A percentile compares a stretch with the other conserved stretches of the same genome.
Evolutionary conservation across 2,113 vertebrate species (phyloP).

Genomic region (Columbina picui): DNA sequence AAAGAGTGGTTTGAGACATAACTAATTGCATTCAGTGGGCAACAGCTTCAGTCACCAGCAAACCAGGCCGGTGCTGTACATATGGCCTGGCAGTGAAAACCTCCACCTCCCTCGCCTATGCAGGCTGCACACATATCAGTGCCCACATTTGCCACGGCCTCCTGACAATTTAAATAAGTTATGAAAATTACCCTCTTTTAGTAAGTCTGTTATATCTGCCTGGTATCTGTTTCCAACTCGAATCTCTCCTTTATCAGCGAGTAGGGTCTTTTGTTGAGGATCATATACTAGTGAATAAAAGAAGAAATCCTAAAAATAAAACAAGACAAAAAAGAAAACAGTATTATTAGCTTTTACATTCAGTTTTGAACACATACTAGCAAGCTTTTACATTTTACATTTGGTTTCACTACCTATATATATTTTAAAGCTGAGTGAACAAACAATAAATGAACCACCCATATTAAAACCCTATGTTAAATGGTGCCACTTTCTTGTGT

Average conservation of each 20-base stretch:
- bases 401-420: not conserved
- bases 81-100: not conserved
- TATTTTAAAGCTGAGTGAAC: not conserved
- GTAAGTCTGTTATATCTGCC: conserved; percentile 94
- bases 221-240: conserved; percentile 96
- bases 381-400: not conserved
- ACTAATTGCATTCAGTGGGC: not conserved
- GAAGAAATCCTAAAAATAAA: conserved; percentile 90
- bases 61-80: accelerated
- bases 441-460: not conserved
- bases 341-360: not conserved
- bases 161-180: not conserved
- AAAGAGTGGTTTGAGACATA: not conserved
- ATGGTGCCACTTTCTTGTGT: not conserved
- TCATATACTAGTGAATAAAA: conserved; percentile 98
- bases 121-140: not conserved
- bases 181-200: conserved; percentile 86
- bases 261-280: conserved; percentile 95
- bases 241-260: conserved; percentile 98
- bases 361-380: not conserved
- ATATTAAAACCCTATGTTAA: not conserved
- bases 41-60: not conserved
- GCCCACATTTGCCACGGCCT: not conserved
- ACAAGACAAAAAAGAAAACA: conserved; percentile 7
- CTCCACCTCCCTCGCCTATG: not conserved